These are phyloP conservation scores for Gallinago jamesoni DNA, from an alignment of 2,113 vertebrate genomes.

Conservation along the genomic window DNA sequence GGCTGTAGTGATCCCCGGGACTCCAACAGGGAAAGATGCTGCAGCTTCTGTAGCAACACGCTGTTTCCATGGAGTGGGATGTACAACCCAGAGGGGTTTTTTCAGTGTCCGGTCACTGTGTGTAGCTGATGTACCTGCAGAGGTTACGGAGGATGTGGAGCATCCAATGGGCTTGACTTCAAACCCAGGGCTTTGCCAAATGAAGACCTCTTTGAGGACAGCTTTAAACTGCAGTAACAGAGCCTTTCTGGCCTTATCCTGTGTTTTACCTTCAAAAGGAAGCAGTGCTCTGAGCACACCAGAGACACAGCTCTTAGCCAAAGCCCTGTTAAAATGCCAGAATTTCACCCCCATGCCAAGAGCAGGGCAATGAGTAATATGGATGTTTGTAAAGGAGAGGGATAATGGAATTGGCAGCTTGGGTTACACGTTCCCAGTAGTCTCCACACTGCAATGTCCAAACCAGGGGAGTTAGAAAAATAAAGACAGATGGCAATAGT, in stretches of 20 bases:
- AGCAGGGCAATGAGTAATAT: background rate
- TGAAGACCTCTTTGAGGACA: background rate
- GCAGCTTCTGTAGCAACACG: background rate
- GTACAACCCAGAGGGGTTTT: background rate
- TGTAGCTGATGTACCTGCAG: background rate
- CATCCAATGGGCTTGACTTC: background rate
- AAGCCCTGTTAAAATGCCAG: background rate
- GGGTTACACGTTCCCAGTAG: background rate
- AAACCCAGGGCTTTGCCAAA: background rate
- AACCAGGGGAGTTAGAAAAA: conserved; percentile 65
- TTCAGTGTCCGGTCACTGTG: background rate
- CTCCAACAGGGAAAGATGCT: background rate
- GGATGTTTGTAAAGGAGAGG: conserved; percentile 24
- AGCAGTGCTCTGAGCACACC: background rate
- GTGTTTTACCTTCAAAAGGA: background rate
- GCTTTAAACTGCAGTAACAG: background rate
- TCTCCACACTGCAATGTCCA: conserved; percentile 28
- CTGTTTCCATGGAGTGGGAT: background rate
- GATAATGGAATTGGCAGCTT: conserved; percentile 55
- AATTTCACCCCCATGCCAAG: background rate
- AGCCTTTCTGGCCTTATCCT: background rate
- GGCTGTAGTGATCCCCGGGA: background rate
- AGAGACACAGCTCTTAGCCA: background rate
- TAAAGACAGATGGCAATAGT: conserved; percentile 70
- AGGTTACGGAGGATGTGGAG: background rate